phyloP scores from a whole-genome alignment of 2,797 vertebrate genomes.

The Mareca penelope region DNA sequence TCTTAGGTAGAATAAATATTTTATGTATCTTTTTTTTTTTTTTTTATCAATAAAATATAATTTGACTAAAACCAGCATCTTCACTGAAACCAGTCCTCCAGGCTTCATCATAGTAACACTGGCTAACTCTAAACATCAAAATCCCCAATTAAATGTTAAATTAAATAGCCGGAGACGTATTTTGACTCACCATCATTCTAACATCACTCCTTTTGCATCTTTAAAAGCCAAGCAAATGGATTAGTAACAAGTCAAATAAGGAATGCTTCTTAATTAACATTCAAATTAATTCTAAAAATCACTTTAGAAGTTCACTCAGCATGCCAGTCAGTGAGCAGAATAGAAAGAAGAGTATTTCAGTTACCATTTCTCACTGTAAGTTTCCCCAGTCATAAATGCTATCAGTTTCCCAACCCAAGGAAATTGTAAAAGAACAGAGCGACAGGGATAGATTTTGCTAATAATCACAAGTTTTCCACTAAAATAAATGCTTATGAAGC shows the following conservation, averaged over 20 bases:
- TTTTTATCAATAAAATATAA: background rate
- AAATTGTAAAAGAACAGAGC: background rate
- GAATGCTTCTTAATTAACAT: conserved; percentile 51
- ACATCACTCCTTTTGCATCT: conserved; percentile 85
- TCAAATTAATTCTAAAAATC: conserved; percentile 31
- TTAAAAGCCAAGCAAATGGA: conserved; percentile 74
- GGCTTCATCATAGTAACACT: background rate
- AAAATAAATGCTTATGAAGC: background rate
- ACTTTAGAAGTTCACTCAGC: conserved; percentile 13
- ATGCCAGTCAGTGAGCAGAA: conserved; percentile 45
- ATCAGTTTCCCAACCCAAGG: background rate
- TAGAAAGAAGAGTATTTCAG: background rate
- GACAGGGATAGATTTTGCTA: background rate
- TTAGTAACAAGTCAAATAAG: conserved; percentile 76
- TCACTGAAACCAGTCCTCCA: background rate
- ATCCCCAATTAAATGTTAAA: background rate
- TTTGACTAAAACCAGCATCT: background rate
- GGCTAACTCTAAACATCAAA: background rate
- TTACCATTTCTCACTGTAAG: background rate
- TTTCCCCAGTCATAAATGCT: background rate
- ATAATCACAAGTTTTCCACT: background rate
- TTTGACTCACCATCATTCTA: conserved; percentile 81
- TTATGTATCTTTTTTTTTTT: too few species aligned
- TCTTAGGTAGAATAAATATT: too few species aligned
- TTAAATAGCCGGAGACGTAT: background rate